These are phyloP conservation scores for Cryptotermes secundus DNA, from an alignment of 1,140 invertebrate species.

Conservation along the genomic window DNA sequence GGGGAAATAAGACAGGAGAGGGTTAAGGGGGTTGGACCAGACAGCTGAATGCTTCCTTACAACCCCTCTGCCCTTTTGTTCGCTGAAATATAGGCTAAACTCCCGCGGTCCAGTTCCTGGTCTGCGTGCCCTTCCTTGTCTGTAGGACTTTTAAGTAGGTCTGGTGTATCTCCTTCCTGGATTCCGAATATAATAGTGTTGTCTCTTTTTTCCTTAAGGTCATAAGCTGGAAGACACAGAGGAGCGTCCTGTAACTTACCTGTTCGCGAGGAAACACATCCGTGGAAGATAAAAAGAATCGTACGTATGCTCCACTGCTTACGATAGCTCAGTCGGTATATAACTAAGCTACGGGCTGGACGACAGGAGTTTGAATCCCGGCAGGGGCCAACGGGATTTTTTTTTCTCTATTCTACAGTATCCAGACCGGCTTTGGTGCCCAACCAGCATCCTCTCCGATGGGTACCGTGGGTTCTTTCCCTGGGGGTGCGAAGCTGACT, in stretches of 20 bases:
- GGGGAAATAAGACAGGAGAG: background rate
- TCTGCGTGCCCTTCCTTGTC: background rate
- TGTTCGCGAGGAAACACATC: background rate
- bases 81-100: slow-evolving; percentile 6
- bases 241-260: background rate
- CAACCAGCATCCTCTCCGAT: too few relatives aligned
- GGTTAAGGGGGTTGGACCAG: slow-evolving; percentile 6
- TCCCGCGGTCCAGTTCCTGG: slow-evolving; percentile 6
- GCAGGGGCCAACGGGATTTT: too few relatives aligned
- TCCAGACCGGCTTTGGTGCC: too few relatives aligned
- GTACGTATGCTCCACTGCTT: background rate
- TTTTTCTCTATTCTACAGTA: too few relatives aligned
- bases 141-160: background rate
- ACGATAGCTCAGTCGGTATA: too few relatives aligned
- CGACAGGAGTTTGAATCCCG: too few relatives aligned
- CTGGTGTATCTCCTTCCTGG: background rate
- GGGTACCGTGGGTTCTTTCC: too few relatives aligned
- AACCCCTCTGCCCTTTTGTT: background rate
- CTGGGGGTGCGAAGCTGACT: too few relatives aligned
- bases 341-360: too few relatives aligned
- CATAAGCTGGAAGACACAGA: background rate
- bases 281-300: background rate
- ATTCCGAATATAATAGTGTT: background rate
- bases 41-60: slow-evolving; percentile 11
- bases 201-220: background rate